Conservation (phyloP, 2,888 invertebrate species). For the Choreutis nemorana region DNA sequence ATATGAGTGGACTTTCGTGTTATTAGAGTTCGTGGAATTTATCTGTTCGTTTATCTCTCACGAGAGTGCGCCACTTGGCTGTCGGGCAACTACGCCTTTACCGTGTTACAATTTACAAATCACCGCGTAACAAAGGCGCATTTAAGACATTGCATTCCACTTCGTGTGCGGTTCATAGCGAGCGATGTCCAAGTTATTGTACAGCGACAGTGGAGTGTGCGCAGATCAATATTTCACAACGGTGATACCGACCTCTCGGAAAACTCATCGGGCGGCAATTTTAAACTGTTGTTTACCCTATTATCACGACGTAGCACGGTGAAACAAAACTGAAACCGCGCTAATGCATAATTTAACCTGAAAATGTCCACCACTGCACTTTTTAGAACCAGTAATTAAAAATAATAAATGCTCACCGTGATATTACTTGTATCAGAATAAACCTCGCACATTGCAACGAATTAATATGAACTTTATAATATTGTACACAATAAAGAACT, state of each 20-base stretch:
- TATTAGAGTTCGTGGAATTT: slow-evolving; percentile 30
- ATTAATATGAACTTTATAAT: too few relatives aligned
- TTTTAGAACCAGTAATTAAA: too few relatives aligned
- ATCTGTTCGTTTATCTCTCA: slow-evolving; percentile 59
- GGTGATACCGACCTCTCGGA: slow-evolving; percentile 12
- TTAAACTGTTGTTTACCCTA: slow-evolving; percentile 27
- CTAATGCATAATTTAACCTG: too few relatives aligned
- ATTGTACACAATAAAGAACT: too few relatives aligned
- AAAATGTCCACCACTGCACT: too few relatives aligned
- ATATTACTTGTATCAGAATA: too few relatives aligned
- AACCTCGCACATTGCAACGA: too few relatives aligned
- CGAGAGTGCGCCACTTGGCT: slow-evolving; percentile 63
- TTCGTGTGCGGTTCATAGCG: slow-evolving; percentile 25
- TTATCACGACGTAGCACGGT: slow-evolving; percentile 20
- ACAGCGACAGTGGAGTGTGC: slow-evolving; percentile 43
- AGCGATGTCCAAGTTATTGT: slow-evolving; percentile 14
- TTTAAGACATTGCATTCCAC: slow-evolving; percentile 35
- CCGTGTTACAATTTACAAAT: slow-evolving; percentile 45
- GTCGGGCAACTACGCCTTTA: slow-evolving; percentile 50
- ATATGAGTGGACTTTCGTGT: slow-evolving; percentile 9
- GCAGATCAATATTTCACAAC: slow-evolving; percentile 40
- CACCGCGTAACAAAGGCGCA: slow-evolving; percentile 31
- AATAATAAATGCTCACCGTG: too few relatives aligned
- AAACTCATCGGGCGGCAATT: slow-evolving; percentile 47
- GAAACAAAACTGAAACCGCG: too few relatives aligned